Evolutionary conservation across 2,797 vertebrate genomes (phyloP).

Genomic region (Zenarchopterus dispar): DNA sequence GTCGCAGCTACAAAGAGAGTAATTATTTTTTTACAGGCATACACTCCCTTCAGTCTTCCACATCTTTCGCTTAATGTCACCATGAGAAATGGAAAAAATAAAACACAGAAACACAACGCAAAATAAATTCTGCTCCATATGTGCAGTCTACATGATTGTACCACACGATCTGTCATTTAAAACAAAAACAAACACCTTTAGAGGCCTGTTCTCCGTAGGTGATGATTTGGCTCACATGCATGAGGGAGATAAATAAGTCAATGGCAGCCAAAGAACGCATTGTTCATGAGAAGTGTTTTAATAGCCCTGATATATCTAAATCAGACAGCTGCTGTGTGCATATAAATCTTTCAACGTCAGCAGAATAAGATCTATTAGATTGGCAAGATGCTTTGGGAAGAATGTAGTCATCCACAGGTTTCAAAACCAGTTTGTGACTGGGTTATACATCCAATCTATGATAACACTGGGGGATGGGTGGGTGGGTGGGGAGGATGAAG

Average conservation of each 20-base stretch:
- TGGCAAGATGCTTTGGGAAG: constrained; percentile 41
- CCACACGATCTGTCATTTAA: constrained; percentile 50
- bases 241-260: constrained; percentile 70
- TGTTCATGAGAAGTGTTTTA: constrained; percentile 73
- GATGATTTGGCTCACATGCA: constrained; percentile 40
- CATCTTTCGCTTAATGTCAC: constrained; percentile 33
- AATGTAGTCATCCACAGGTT: constrained; percentile 54
- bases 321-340: constrained; percentile 66
- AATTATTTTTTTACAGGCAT: constrained; percentile 2
- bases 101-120: constrained; percentile 4
- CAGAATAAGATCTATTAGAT: constrained; percentile 60
- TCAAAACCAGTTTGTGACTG: constrained; percentile 26
- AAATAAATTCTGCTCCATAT: constrained; percentile 9
- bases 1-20: constrained; percentile 2
- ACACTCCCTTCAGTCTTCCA: constrained; percentile 13
- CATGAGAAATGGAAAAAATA: constrained; percentile 39
- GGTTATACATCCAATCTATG: constrained; percentile 31
- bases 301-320: constrained; percentile 75
- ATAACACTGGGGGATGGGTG: too few relatives aligned
- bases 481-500: constrained; percentile 12
- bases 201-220: constrained; percentile 46
- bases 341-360: constrained; percentile 69
- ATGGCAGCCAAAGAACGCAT: constrained; percentile 59
- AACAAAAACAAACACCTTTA: constrained; percentile 8
- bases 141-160: constrained; percentile 55